phyloP scores from a whole-genome alignment of 1,140 invertebrate species.

The Dinoponera quadriceps region DNA sequence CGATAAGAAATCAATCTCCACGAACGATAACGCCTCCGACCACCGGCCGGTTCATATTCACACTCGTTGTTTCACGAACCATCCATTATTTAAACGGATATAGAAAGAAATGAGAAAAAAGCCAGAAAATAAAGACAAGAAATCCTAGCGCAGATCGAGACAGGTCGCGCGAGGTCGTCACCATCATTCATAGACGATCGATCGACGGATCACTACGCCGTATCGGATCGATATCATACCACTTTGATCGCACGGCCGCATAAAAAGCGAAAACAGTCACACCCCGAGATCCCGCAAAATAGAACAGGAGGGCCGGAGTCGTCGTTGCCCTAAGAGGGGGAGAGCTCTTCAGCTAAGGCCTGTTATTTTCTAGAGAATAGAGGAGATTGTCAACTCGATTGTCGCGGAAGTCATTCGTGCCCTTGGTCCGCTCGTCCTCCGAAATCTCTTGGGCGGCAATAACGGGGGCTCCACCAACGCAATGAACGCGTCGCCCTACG shows the following conservation, averaged over 20 bases:
- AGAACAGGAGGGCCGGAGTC: no score
- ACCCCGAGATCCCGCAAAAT: neutral
- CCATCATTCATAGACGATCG: constrained; percentile 41
- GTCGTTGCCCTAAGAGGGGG: no score
- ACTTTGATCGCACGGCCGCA: neutral
- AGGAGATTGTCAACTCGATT: constrained; percentile 91
- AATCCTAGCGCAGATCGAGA: neutral
- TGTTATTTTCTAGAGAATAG: constrained; percentile 90
- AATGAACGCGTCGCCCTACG: constrained; percentile 79
- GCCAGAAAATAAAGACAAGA: neutral
- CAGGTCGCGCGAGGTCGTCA: neutral
- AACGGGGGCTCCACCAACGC: constrained; percentile 79
- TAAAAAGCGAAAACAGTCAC: neutral
- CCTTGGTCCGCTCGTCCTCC: constrained; percentile 89
- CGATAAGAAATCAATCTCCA: neutral
- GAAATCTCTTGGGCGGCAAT: constrained; percentile 84
- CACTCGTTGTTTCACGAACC: constrained; percentile 1
- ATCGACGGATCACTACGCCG: neutral
- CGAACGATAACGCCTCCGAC: neutral
- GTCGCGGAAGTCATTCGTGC: constrained; percentile 89
- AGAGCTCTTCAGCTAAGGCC: constrained; percentile 66
- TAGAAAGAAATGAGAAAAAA: no score
- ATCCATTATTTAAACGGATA: neutral
- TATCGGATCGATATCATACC: constrained; percentile 21
- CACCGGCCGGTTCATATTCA: neutral